Evolutionary conservation across 92 coral and sea anemone genomes (phyloP).

Genomic region (Parazoanthus darwini): DNA sequence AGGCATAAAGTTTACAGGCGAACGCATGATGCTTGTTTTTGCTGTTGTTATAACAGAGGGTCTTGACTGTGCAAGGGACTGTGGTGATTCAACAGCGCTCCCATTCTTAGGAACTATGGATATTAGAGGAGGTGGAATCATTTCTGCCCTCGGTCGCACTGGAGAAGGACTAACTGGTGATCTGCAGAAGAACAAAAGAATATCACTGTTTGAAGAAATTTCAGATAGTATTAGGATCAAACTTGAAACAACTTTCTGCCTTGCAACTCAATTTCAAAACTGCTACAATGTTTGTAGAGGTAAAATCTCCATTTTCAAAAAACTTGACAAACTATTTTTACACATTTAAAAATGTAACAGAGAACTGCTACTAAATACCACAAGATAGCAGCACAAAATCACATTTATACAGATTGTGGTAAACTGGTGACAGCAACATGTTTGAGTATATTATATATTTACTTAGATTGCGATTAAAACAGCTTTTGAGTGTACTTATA

Average conservation of each 20-base stretch:
- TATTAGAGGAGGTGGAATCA: constrained; percentile 92
- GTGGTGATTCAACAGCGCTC: constrained; percentile 57
- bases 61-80: constrained; percentile 72
- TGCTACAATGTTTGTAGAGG: too few species aligned
- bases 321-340: too few species aligned
- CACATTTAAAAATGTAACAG: too few species aligned
- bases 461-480: too few species aligned
- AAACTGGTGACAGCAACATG: too few species aligned
- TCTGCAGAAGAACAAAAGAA: constrained; percentile 42
- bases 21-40: constrained; percentile 69
- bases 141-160: constrained; percentile 66
- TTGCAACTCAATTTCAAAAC: too few species aligned
- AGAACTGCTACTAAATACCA: too few species aligned
- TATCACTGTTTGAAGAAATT: neutral
- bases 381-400: too few species aligned
- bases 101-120: constrained; percentile 82
- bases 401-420: too few species aligned
- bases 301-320: too few species aligned
- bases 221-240: neutral
- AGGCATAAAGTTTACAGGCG: constrained; percentile 81
- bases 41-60: constrained; percentile 99
- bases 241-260: neutral
- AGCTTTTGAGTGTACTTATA: too few species aligned
- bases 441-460: too few species aligned
- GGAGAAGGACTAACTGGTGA: constrained; percentile 89